Evolutionary conservation across 2,888 invertebrate genomes (phyloP), one percentile per base, ranked within the genome.

Genomic region (Leistus spinibarbis): DNA sequence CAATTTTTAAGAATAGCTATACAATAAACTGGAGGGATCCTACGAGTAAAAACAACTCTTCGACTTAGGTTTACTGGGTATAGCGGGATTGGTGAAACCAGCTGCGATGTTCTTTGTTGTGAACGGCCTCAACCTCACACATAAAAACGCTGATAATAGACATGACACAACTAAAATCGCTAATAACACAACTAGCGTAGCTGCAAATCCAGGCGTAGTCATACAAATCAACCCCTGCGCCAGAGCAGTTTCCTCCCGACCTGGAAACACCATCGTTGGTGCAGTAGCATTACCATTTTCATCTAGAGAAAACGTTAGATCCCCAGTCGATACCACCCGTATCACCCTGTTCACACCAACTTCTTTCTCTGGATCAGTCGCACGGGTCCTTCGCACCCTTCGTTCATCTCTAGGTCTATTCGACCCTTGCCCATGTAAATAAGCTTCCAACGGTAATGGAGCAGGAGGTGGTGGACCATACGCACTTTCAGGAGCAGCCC

Each of bases 151-250:
- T 67, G 96, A 96, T 78, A 96, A 89, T 40, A 95, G 88, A 83
- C 96, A 97, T 9, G 96, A 95, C 76, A 93, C 91, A 74, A 96
- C 87, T 79, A 97, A 87, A 69, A 96, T 93, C 70, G 92, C 93
- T 76, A 97, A 88, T 22, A 97, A 88, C 64, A 96, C 90, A 68
- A 96, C 91, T 24, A 97, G 88, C 24, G 95, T 95, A 40, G 95
- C 93, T 54, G 95, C 93, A 82, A 97, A 97, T 10, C 96, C 95
- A n/a, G 95, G 94, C 3, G 96, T 96, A 0, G 96, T 96, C 95
- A 97, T 96, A 85, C 96, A 97, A 78, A 97, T 95, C 77, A 95
- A 87, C 20, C 91, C 91, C 54, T 81, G 81, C 24, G 83, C 80
- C 75, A 82, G 82, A 2, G 83, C 81, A 20, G 84, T 76, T 78